These are phyloP conservation scores for Actias luna DNA, from an alignment of 2,888 invertebrate species.

Conservation along the genomic window DNA sequence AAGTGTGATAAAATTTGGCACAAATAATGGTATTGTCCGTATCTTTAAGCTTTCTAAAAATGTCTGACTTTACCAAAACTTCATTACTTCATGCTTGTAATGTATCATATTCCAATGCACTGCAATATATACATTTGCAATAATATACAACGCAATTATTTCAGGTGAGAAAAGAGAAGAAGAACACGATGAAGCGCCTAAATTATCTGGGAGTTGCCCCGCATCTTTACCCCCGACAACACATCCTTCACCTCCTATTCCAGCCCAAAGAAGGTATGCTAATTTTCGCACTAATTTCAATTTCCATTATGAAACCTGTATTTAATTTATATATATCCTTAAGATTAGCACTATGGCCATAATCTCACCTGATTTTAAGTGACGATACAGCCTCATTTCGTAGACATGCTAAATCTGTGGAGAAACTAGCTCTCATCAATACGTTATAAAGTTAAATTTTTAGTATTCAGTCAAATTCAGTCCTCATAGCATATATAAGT, in stretches of 20 bases:
- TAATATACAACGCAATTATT: neutral
- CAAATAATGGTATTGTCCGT: neutral
- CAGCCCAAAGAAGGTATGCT: slow-evolving; percentile 76
- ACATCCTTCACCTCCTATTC: slow-evolving; percentile 69
- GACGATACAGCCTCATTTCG: too few species aligned
- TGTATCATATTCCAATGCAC: neutral
- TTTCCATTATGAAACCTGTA: neutral
- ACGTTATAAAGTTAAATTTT: too few species aligned
- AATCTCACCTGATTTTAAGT: too few species aligned
- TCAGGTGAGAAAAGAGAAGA: slow-evolving; percentile 67
- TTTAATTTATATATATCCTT: too few species aligned
- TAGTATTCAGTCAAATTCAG: too few species aligned
- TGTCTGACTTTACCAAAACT: too few species aligned
- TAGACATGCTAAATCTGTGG: too few species aligned
- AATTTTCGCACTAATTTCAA: slow-evolving; percentile 14
- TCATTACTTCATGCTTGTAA: neutral
- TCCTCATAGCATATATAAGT: too few species aligned
- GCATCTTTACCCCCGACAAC: slow-evolving; percentile 66
- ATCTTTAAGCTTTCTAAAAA: neutral
- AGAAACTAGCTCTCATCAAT: too few species aligned
- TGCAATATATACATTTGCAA: neutral
- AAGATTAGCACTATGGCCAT: too few species aligned
- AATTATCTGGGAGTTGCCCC: slow-evolving; percentile 70
- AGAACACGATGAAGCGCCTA: slow-evolving; percentile 51
- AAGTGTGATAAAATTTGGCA: too few species aligned